Conservation (phyloP, 2,113 vertebrate species). For the Zootoca vivipara region DNA sequence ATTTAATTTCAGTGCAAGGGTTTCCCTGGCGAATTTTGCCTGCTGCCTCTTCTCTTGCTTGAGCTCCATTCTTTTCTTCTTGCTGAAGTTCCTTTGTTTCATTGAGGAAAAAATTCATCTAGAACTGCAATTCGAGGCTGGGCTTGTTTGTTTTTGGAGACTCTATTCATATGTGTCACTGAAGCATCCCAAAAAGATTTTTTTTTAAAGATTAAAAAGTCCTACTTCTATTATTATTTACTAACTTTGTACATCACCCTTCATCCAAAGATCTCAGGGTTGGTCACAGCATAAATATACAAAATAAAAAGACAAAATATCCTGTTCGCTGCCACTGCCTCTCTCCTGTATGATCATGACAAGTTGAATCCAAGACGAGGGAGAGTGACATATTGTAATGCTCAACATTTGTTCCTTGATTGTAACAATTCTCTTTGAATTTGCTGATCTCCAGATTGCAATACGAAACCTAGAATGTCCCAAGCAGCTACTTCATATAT, state of each 20-base stretch:
- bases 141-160: background rate
- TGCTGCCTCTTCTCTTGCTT: background rate
- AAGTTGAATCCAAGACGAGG: background rate
- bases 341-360: background rate
- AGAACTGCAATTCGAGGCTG: background rate
- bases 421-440: background rate
- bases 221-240: too few species aligned
- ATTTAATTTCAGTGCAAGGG: conserved; percentile 82
- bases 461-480: background rate
- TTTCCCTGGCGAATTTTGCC: conserved; percentile 72
- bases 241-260: background rate
- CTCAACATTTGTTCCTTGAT: background rate
- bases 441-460: background rate
- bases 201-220: background rate
- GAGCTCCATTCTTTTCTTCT: conserved; percentile 16
- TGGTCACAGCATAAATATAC: background rate
- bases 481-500: too few species aligned
- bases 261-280: background rate
- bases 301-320: background rate
- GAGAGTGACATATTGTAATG: background rate
- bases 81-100: conserved; percentile 7
- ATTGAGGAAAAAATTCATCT: conserved; percentile 15
- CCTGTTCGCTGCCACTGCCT: background rate
- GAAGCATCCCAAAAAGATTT: background rate
- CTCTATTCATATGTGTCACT: background rate